Conservation (phyloP, 2,797 vertebrate species). For the Allobates femoralis region DNA sequence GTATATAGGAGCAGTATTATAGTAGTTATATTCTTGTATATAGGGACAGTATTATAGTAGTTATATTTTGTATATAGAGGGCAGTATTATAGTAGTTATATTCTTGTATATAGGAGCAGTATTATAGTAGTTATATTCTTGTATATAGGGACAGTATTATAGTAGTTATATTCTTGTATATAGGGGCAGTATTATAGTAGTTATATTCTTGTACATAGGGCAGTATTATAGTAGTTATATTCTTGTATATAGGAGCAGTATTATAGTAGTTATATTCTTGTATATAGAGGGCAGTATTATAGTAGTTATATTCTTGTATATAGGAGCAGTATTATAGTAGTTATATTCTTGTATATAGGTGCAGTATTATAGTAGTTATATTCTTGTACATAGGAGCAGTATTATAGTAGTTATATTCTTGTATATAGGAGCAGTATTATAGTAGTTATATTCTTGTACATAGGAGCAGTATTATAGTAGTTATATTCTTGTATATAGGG, state of each 20-base stretch:
- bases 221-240: neutral
- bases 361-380: no score
- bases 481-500: neutral
- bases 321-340: no score
- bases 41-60: slow-evolving; percentile 1
- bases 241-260: no score
- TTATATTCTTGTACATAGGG: slow-evolving; percentile 4
- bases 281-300: neutral
- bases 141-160: no score
- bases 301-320: no score
- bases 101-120: neutral
- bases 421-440: slow-evolving; percentile 1
- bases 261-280: no score
- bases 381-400: no score
- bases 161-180: slow-evolving; percentile 14
- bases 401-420: no score
- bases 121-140: slow-evolving; percentile 12
- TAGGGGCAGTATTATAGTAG: slow-evolving; percentile 2
- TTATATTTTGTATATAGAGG: neutral
- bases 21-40: slow-evolving; percentile 14
- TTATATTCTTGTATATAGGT: no score
- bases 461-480: slow-evolving; percentile 8
- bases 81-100: slow-evolving; percentile 5
- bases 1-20: no score
- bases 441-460: slow-evolving; percentile 3